phyloP scores from a whole-genome alignment of 2,113 vertebrate genomes.

The Scolopax mira region DNA sequence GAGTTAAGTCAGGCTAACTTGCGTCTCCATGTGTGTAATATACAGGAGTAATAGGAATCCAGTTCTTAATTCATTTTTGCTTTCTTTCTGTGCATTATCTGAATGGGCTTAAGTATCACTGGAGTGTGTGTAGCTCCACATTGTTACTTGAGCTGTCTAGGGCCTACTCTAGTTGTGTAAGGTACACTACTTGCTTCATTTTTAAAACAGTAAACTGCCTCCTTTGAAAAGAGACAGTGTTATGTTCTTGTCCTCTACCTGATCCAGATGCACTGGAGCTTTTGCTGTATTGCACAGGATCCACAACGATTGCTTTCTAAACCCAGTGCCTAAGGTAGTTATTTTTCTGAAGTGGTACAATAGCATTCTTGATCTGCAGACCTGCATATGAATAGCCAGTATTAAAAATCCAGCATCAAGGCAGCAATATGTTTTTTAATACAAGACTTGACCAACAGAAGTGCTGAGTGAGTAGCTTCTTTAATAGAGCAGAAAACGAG shows the following conservation, averaged over 20 bases:
- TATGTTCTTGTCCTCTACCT: neutral
- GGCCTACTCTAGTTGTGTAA: neutral
- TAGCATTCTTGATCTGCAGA: constrained; percentile 2
- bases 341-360: neutral
- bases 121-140: neutral
- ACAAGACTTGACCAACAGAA: neutral
- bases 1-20: neutral
- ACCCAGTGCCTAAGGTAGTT: constrained; percentile 18
- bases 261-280: neutral
- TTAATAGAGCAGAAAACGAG: constrained; percentile 2
- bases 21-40: neutral
- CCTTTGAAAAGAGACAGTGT: neutral
- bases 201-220: neutral
- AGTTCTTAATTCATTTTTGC: neutral
- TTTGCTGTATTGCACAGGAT: neutral
- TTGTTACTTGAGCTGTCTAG: neutral
- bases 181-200: neutral
- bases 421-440: neutral
- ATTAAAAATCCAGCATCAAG: constrained; percentile 1
- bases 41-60: neutral
- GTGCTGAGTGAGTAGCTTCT: neutral
- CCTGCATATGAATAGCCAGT: neutral
- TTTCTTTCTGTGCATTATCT: neutral
- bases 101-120: neutral
- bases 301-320: neutral